Evolutionary conservation across 2,797 vertebrate species (phyloP).

Genomic region (Crossoptilon crossoptilon): DNA sequence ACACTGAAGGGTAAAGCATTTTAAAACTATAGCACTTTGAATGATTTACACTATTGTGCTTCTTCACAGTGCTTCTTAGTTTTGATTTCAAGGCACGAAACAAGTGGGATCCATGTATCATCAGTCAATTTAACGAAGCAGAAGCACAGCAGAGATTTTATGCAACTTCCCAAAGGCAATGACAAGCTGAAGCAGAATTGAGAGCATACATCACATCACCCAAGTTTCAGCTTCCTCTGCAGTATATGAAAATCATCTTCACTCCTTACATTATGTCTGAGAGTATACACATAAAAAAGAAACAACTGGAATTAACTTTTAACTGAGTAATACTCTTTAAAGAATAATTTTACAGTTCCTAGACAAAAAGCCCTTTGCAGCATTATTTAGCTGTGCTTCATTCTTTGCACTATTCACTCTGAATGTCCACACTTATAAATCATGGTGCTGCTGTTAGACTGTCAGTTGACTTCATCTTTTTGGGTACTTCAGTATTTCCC

Average conservation of each 20-base stretch:
- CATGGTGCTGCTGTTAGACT: neutral
- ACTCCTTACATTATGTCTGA: neutral
- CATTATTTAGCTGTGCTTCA: neutral
- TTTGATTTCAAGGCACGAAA: neutral
- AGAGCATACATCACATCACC: neutral
- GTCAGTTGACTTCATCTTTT: slow-evolving; percentile 7
- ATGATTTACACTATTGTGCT: neutral
- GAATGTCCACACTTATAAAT: neutral
- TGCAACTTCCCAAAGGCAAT: neutral
- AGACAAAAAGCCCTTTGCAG: neutral
- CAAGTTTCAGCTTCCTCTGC: neutral
- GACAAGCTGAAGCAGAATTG: neutral
- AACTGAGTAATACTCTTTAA: neutral
- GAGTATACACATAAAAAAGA: neutral
- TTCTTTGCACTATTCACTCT: neutral
- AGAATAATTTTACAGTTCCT: neutral
- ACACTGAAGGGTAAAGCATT: neutral
- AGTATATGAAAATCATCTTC: neutral
- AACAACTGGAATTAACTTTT: neutral
- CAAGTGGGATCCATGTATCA: neutral
- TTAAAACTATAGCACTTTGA: neutral
- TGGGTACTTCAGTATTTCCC: neutral
- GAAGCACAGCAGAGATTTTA: neutral
- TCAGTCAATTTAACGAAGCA: neutral
- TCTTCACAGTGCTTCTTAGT: neutral